These are phyloP conservation scores for Spicauda simplicius DNA, from an alignment of 2,888 invertebrate genomes.

Conservation along the genomic window DNA sequence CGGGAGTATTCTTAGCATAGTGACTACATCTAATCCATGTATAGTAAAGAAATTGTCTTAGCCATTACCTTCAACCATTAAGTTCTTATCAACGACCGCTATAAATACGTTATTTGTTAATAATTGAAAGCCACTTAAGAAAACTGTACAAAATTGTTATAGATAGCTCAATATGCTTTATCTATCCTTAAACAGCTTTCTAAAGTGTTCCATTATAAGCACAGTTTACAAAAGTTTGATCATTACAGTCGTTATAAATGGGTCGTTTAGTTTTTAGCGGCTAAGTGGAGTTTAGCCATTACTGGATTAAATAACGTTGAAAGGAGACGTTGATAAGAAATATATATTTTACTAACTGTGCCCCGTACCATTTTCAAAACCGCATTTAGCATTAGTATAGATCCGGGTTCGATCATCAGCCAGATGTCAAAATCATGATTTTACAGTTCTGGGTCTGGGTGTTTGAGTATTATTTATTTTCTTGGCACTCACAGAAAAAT, in stretches of 20 bases:
- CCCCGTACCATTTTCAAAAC: too few relatives aligned
- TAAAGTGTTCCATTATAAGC: slow-evolving; percentile 25
- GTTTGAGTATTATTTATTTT: too few relatives aligned
- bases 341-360: not conserved
- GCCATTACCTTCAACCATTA: too few relatives aligned
- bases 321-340: slow-evolving; percentile 17
- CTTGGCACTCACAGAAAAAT: too few relatives aligned
- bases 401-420: too few relatives aligned
- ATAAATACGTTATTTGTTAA: not conserved
- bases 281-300: slow-evolving; percentile 33
- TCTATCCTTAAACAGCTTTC: slow-evolving; percentile 24
- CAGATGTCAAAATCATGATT: too few relatives aligned
- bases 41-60: too few relatives aligned
- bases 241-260: slow-evolving; percentile 31
- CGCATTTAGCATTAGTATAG: too few relatives aligned
- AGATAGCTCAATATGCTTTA: slow-evolving; percentile 17
- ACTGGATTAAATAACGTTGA: slow-evolving; percentile 18
- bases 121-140: not conserved
- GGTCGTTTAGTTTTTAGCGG: slow-evolving; percentile 35
- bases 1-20: too few relatives aligned
- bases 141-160: not conserved
- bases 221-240: slow-evolving; percentile 32
- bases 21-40: too few relatives aligned
- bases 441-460: too few relatives aligned
- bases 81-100: too few relatives aligned